Evolutionary conservation across 2,888 invertebrate genomes (phyloP).

Genomic region (Nomada ferruginata): DNA sequence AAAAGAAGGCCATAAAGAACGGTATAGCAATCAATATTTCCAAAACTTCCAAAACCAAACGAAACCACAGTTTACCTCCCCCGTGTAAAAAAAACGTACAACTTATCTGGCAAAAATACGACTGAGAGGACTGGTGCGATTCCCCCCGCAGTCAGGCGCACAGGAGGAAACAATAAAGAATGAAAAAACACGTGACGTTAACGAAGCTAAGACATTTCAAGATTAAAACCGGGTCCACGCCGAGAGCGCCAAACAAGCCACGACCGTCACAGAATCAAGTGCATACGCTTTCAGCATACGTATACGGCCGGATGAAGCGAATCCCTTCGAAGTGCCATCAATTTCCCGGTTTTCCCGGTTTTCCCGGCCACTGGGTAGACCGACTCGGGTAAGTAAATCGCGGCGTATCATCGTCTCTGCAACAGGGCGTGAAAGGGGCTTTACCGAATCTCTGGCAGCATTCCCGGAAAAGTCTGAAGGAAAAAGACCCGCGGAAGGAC

Average conservation of each 20-base stretch:
- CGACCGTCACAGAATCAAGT: neutral
- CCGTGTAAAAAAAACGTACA: no score
- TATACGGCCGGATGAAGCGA: constrained; percentile 10
- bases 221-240: no score
- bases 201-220: no score
- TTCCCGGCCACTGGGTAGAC: constrained; percentile 31
- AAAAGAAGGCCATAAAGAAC: no score
- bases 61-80: no score
- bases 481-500: constrained; percentile 62
- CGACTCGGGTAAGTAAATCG: constrained; percentile 66
- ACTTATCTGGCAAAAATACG: no score
- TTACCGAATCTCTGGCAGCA: constrained; percentile 73
- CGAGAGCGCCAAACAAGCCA: neutral
- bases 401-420: constrained; percentile 71
- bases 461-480: constrained; percentile 71
- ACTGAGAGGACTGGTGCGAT: no score
- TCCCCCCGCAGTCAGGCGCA: no score
- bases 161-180: no score
- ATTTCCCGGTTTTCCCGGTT: constrained; percentile 39
- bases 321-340: constrained; percentile 54
- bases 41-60: no score
- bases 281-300: constrained; percentile 22
- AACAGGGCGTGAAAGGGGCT: constrained; percentile 74
- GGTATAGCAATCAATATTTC: no score
- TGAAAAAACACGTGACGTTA: no score